Base-by-base conservation (phyloP, 2,888 invertebrate genomes). In the Rhodophaea formosa region DNA sequence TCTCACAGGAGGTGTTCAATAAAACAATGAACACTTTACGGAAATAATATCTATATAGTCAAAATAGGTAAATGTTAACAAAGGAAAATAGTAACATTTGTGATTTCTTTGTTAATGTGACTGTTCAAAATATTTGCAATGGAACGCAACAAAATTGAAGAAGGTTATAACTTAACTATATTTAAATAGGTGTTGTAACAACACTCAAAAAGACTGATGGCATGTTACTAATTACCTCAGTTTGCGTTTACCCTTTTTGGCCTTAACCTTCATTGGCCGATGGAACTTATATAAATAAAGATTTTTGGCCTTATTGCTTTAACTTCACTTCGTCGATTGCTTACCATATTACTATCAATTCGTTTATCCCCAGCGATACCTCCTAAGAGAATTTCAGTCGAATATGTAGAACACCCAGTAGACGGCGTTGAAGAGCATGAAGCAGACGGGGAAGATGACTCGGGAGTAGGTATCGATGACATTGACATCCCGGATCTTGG, bases 401-500 rank as follows among this genome's bases (percentile, higher is more conserved):
- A 95, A 92, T 73, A 96, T 94, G 82, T 98, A 98, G 88, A 98
- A 98, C 71, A 96, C 94, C 98, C 98, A 99, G 85, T 99, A 99
- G 70, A 97, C 95, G 44, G 96, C 95, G 84, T 99, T 99, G 92
- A 99, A 99, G 68, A 98, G 91, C 76, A 98, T 94, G 85, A 99
- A 99, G 71, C 98, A 96, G 64, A 99, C 95, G 0, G 99, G 99
- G 84, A 99, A 99, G 64, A 98, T 93, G 74, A 99, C 95, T 70
- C 99, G 93, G 39, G 98, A 98, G 85, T 98, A 98, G 75, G 98
- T 98, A 90, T 99, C 99, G 77, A 99, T 99, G 68, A 98, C 95
- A 85, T 99, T 99, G 62, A 99, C 98, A 86, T 99, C 98, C 74
- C 98, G 96, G 69, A 99, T 98, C 88, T 96, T 96, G n/a, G 98